Evolutionary conservation across 2,113 vertebrate species (phyloP).

Genomic region (Gnathonemus echidnorhynchus): DNA sequence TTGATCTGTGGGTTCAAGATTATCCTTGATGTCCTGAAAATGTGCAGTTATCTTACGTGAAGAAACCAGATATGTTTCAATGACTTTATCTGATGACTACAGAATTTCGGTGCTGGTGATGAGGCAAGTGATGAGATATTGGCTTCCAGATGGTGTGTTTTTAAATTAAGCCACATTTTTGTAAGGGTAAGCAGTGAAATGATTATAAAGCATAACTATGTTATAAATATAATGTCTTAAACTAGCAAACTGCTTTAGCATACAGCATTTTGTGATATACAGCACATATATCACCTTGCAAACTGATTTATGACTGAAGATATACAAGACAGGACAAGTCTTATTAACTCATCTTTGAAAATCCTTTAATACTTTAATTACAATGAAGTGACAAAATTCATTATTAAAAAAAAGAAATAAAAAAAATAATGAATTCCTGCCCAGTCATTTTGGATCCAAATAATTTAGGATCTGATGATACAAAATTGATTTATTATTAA

Average conservation of each 20-base stretch:
- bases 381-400: not conserved
- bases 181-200: not conserved
- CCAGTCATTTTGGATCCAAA: not conserved
- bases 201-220: not conserved
- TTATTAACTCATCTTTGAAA: not conserved
- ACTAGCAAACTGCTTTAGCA: not conserved
- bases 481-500: not conserved
- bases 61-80: not conserved
- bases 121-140: not conserved
- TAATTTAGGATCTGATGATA: not conserved
- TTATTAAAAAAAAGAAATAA: not conserved
- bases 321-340: not conserved
- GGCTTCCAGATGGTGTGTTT: not conserved
- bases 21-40: not conserved
- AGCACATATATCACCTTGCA: not conserved
- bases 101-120: not conserved
- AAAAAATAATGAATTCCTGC: not conserved
- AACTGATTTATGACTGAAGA: not conserved
- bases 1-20: not conserved
- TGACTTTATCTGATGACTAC: not conserved
- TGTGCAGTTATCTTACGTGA: not conserved
- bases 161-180: not conserved
- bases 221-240: not conserved
- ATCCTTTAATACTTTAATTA: not conserved
- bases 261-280: not conserved